Base-by-base conservation (phyloP, 2,888 invertebrate genomes). In the Glaucopsyche alexis region DNA sequence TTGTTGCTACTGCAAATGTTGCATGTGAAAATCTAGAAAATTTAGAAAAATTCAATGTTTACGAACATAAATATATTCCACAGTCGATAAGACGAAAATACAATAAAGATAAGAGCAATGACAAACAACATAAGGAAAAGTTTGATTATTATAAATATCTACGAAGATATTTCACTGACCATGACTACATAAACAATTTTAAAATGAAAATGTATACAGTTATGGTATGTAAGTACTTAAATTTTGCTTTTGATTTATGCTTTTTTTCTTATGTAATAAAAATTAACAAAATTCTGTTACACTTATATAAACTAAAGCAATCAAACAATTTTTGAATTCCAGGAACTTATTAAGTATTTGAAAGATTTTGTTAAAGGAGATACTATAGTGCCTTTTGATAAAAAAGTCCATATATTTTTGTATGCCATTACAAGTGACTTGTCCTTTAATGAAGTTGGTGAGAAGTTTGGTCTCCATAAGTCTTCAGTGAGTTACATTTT, bases 341-440 rank as follows among this genome's bases (percentile, higher is more conserved):
- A 92, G 92, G 83, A 83, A 50, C 78, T 93, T 16, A 84, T 88
- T 19, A 82, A 79, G 16, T 85, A 83, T 77, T 79, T 93, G 72
- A 83, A 82, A 76, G 83, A 81, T 42, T 76, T 81, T 77, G 76
- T 84, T 13, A 84, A 82, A 69, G 79, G 84, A 45, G 85, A 85
- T 3, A 81, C 78, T n/a, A 77, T 81, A 71, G 83, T 91, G 7
- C 80, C 88, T 29, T 76, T 93, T 29, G 89, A 89, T 64, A 92
- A 91, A 79, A 92, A 91, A 79, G 85, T 91, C 9, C 90, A 91
- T 81, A 79, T 93, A 38, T 92, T 92, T 79, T 80, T 93, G 9
- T 90, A 87, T 86, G 78, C 88, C 14, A 75, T 92, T 74, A 86
- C 85, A 73, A 89, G 82, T 82, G 85, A 89, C 76, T 80, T 83